Evolutionary conservation across 2,888 invertebrate species (phyloP), one percentile per base, ranked within the genome.

Genomic region (Thyatira batis): DNA sequence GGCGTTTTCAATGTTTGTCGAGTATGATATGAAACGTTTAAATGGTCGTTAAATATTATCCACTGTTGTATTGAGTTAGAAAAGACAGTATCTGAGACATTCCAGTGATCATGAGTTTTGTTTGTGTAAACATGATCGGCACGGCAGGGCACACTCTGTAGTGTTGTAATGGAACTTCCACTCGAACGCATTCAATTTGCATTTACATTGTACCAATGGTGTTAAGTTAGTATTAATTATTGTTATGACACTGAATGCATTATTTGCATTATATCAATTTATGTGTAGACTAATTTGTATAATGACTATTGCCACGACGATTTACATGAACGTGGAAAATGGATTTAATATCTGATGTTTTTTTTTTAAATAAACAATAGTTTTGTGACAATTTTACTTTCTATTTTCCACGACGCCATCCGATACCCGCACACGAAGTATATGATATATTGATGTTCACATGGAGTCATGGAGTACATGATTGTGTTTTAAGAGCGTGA

Each of bases 321-420:
- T 62, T 69, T 69, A 64, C 69, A 68, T 69, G 64, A 61, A 72
- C 80, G 85, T 85, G 86, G 86, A 85, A 83, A 85, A 84, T 82
- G 80, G 78, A 82, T 60, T 77, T 70, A 69, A 73, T 68, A 64
- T 67, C 62, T 65, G 8, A n/a, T 45, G 25, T 46, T 44, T n/a
- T 45, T 67, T 69, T 60, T 73, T 71, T 67, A 67, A 83, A 82
- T 84, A 85, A 84, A 80, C 70, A 63, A 78, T 74, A 71, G 72
- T 70, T 73, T 76, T 69, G 71, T 73, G 65, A 70, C 63, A 80
- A 73, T 76, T 77, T 80, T 82, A 75, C 83, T 83, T 85, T 88
- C 76, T 86, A 78, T 88, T 88, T 87, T 84, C 89, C 86, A 88
- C 85, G 82, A 67, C 33, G 17, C 8, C 33, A 39, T 5, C 17